Base-by-base conservation (phyloP, 2,888 invertebrate species). In the Labia minor region DNA sequence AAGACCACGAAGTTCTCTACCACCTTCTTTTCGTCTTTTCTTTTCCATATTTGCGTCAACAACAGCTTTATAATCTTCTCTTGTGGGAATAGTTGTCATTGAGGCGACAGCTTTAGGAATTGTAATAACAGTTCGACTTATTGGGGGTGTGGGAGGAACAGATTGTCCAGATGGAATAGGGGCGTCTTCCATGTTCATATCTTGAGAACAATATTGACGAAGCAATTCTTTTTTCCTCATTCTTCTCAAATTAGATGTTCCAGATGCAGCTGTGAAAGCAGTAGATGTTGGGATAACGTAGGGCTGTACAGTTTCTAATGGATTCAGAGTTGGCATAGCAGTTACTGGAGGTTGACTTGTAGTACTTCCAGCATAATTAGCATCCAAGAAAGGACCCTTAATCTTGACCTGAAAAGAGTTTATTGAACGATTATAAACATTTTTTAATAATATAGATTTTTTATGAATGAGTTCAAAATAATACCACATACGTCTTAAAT, bases 181-280 rank as follows among this genome's bases (percentile, higher is more conserved):
- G 79, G 11, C 83, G 72, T 90, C 90, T 72, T 89, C 89, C 85
- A 89, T 89, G 73, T 92, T 90, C 84, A 89, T 90, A 73, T 92
- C 90, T 74, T 90, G 90, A 14, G 89, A 89, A 81, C 90, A 91
- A 74, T 90, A 90, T 74, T 93, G 89, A 19, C 91, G 83, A 26
- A 94, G 78, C 65, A 94, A 76, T 75, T 94, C 93, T 74, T 94
- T 94, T 79, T 94, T 94, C 1, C 93, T 82, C 93, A 93, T 94
- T 19, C 92, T 82, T 20, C 93, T 80, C 63, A 92, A 81, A 76
- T 87, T 91, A 0, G 88, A 88, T 0, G 88, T 87, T 10, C 88
- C 88, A 72, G 77, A 78, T 19, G 78, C 77, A 18, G 68, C 67
- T 14, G 68, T 67, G 1, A 69, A 66, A 4, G 70, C 62, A 16